Evolutionary conservation across 2,797 vertebrate species (phyloP).

Genomic region (Artibeus lituratus): DNA sequence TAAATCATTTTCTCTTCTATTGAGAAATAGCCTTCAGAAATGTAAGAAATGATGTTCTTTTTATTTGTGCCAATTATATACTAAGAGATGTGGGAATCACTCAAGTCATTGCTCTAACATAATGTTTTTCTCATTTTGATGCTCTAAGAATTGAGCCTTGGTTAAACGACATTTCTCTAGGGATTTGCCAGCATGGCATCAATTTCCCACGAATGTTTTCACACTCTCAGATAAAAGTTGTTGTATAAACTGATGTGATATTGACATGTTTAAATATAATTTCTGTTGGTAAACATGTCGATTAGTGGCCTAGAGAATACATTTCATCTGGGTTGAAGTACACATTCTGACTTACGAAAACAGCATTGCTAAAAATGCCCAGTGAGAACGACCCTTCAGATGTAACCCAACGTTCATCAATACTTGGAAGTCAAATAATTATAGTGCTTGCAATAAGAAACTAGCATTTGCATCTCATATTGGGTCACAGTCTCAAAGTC

Average conservation of each 20-base stretch:
- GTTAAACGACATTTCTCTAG: conserved; percentile 28
- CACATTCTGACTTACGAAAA: background rate
- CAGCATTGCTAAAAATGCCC: background rate
- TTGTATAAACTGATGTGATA: background rate
- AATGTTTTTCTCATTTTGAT: background rate
- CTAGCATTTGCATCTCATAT: background rate
- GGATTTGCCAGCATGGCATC: background rate
- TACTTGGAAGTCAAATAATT: background rate
- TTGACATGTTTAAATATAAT: background rate
- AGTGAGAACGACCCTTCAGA: background rate
- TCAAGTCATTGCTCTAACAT: background rate
- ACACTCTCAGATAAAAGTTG: conserved; percentile 2
- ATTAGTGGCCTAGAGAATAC: background rate
- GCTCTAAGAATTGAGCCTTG: conserved; percentile 17
- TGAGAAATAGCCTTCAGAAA: conserved; percentile 66
- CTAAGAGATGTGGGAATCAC: conserved; percentile 19
- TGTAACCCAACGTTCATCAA: background rate
- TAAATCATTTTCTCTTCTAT: conserved; percentile 36
- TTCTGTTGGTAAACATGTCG: conserved; percentile 7
- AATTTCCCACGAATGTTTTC: conserved; percentile 2
- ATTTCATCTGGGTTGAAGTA: background rate
- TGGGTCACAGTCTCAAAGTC: background rate
- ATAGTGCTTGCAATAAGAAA: background rate
- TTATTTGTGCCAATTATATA: conserved; percentile 48
- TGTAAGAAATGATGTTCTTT: conserved; percentile 38